A percentile compares a stretch with the other conserved stretches of the same genome.
phyloP scores from a whole-genome alignment of 1,140 invertebrate species.

The Drosophila santomea region DNA sequence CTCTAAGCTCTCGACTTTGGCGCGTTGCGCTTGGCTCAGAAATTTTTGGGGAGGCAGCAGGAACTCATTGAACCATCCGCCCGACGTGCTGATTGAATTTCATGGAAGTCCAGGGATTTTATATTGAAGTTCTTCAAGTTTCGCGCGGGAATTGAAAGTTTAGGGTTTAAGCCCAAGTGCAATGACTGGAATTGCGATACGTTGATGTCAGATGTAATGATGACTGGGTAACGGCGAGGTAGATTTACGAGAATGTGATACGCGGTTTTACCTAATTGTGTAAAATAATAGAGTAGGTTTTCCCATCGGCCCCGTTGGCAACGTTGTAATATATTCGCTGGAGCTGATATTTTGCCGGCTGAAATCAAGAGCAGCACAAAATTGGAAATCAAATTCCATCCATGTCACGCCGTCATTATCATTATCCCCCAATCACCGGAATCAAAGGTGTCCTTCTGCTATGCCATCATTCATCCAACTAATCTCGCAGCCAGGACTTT shows the following conservation, averaged over 20 bases:
- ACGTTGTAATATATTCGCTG: background rate
- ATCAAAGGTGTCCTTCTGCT: conserved; percentile 28
- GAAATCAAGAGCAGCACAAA: conserved; percentile 3
- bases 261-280: too few relatives aligned
- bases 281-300: background rate
- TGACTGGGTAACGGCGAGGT: too few relatives aligned
- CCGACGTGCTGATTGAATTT: conserved; percentile 39
- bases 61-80: background rate
- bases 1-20: conserved; percentile 48
- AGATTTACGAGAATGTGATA: too few relatives aligned
- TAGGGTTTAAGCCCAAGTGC: background rate
- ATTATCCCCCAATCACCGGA: conserved; percentile 13
- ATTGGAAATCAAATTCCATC: conserved; percentile 18
- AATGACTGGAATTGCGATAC: background rate
- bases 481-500: conserved; percentile 21
- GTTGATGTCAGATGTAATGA: background rate
- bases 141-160: conserved; percentile 30
- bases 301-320: background rate
- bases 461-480: conserved; percentile 46
- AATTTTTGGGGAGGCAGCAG: conserved; percentile 7
- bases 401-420: conserved; percentile 2
- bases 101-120: conserved; percentile 6
- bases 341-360: background rate
- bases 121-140: conserved; percentile 16
- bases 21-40: conserved; percentile 10